Evolutionary conservation across 30 jellyfish, hydroid and myxozoan species (phyloP).

Genomic region (Cassiopea andromeda): DNA sequence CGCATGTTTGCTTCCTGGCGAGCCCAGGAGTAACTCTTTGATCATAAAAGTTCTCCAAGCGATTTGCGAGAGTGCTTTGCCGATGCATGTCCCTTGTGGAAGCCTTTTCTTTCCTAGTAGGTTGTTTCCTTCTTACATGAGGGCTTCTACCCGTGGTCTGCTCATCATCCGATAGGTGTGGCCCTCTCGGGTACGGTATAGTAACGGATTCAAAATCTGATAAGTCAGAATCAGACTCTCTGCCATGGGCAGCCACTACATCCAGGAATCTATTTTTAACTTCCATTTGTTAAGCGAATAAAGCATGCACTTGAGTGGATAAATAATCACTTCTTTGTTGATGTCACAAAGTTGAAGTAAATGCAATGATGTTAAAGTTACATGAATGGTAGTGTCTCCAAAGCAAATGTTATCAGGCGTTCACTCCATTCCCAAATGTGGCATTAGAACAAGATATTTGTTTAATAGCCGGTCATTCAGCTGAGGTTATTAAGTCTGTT

Average conservation of each 20-base stretch:
- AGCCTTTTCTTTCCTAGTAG: not conserved
- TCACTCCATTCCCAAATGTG: not conserved
- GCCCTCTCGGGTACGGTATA: conserved; percentile 62
- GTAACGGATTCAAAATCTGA: conserved; percentile 66
- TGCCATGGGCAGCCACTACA: conserved; percentile 42
- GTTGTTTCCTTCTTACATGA: not conserved
- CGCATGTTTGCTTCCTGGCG: conserved; percentile 64
- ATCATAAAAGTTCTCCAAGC: conserved; percentile 62
- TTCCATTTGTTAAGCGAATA: not conserved
- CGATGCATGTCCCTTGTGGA: not conserved
- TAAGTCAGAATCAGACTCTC: conserved; percentile 59
- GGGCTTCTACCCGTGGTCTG: conserved; percentile 8
- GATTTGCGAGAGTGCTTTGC: conserved; percentile 2
- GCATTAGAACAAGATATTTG: not conserved
- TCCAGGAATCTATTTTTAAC: conserved; percentile 26
- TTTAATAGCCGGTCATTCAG: not conserved
- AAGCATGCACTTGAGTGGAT: not conserved
- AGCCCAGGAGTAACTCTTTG: conserved; percentile 55
- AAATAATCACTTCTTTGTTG: not conserved
- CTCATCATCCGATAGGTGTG: conserved; percentile 57
- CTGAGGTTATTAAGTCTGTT: not conserved
- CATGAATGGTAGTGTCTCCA: not conserved
- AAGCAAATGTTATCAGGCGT: not conserved
- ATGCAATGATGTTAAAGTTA: not conserved
- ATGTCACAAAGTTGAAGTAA: not conserved